phyloP scores from a whole-genome alignment of 2,797 vertebrate species.

The Holocentrus rufus region DNA sequence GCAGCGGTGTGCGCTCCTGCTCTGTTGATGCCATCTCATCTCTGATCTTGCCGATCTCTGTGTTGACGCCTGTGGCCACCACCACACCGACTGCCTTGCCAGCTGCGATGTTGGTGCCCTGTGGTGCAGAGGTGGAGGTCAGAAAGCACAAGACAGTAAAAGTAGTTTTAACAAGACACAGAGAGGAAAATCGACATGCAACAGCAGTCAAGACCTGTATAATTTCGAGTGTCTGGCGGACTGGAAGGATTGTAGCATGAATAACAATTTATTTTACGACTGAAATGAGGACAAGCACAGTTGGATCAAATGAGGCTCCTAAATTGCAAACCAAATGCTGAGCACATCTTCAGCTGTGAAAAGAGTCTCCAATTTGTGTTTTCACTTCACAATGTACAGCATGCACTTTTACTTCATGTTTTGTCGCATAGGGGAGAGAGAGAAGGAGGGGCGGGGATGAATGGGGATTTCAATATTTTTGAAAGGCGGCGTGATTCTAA shows the following conservation, averaged over 20 bases:
- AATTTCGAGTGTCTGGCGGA: no score
- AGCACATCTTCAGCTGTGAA: background rate
- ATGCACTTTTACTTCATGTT: background rate
- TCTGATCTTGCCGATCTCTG: conserved; percentile 97
- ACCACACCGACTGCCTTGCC: conserved; percentile 98
- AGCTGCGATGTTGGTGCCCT: conserved; percentile 98
- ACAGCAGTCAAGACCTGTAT: no score
- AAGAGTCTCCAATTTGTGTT: no score
- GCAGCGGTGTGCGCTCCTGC: conserved; percentile 95
- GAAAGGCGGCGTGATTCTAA: background rate
- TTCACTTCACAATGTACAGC: no score
- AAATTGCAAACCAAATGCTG: no score
- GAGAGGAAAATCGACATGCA: background rate
- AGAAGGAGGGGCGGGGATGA: background rate
- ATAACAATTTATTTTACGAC: no score
- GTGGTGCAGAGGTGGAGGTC: background rate
- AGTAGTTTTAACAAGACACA: conserved; percentile 6
- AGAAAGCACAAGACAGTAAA: background rate
- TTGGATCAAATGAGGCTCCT: no score
- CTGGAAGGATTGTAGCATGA: no score
- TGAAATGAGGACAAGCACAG: no score
- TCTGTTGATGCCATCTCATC: conserved; percentile 98
- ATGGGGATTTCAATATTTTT: background rate
- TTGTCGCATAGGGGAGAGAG: background rate
- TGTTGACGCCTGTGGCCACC: conserved; percentile 92